A percentile compares a stretch with the other conserved stretches of the same genome.
Evolutionary conservation across 2,888 invertebrate genomes (phyloP).

Genomic region (Thyatira batis): DNA sequence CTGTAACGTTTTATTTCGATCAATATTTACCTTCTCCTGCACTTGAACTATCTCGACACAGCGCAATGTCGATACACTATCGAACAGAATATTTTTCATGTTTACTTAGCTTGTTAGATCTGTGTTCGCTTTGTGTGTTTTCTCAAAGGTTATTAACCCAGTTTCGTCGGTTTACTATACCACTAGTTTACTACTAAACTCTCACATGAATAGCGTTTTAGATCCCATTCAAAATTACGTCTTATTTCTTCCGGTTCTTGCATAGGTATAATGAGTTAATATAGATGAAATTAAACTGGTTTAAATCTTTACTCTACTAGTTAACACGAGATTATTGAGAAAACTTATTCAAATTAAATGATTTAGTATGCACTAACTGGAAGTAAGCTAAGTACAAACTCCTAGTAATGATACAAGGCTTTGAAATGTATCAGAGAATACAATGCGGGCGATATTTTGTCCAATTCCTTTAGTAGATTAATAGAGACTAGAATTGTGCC

Average conservation of each 20-base stretch:
- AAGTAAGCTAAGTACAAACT: background rate
- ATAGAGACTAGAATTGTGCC: conserved; percentile 55
- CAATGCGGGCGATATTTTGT: conserved; percentile 1
- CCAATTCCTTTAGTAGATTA: conserved; percentile 38
- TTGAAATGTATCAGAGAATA: background rate
- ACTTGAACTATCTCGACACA: conserved; percentile 6
- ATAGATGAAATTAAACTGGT: background rate
- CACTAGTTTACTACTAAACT: conserved; percentile 11
- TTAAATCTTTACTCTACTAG: background rate
- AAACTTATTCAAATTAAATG: background rate
- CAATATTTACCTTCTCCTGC: conserved; percentile 3
- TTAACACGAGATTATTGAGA: background rate
- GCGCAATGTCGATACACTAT: conserved; percentile 20
- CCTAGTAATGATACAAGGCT: background rate
- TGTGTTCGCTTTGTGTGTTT: conserved; percentile 45
- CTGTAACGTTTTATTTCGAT: conserved; percentile 9
- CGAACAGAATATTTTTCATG: conserved; percentile 34
- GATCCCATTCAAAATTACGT: conserved; percentile 18
- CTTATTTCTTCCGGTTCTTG: background rate
- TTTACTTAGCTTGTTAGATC: conserved; percentile 59
- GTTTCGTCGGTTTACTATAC: conserved; percentile 47
- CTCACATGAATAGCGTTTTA: conserved; percentile 20
- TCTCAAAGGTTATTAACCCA: conserved; percentile 72
- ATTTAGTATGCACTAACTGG: background rate
- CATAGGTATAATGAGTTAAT: background rate